These are phyloP conservation scores for Microctonus brassicae DNA, from an alignment of 2,888 invertebrate species.

Conservation along the genomic window DNA sequence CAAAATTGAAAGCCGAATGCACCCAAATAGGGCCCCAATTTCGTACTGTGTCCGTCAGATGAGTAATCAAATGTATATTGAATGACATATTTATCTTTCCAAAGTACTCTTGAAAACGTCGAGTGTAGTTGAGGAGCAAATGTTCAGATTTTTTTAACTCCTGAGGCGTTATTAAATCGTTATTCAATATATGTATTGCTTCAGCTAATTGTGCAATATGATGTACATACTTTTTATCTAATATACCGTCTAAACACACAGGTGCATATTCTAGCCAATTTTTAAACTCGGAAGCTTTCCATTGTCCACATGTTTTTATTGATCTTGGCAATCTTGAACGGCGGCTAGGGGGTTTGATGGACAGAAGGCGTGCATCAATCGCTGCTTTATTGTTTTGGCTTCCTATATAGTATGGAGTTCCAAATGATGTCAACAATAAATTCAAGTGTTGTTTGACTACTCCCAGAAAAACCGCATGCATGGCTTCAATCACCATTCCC, in stretches of 20 bases:
- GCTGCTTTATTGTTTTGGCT: background rate
- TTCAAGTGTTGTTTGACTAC: constrained; percentile 26
- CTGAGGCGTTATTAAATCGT: constrained; percentile 20
- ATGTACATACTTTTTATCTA: constrained; percentile 7
- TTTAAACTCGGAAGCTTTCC: constrained; percentile 31
- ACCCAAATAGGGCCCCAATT: constrained; percentile 32
- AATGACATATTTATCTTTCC: constrained; percentile 26
- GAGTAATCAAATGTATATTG: constrained; percentile 30
- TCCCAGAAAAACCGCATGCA: constrained; percentile 35
- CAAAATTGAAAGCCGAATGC: constrained; percentile 27
- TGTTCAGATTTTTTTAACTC: background rate
- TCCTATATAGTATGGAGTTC: constrained; percentile 31
- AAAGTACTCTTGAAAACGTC: constrained; percentile 17
- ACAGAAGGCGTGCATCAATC: constrained; percentile 15
- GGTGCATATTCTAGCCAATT: constrained; percentile 32
- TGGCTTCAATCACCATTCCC: constrained; percentile 31
- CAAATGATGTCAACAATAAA: constrained; percentile 14
- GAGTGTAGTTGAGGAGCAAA: background rate
- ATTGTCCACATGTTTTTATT: constrained; percentile 7
- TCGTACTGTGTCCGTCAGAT: constrained; percentile 16
- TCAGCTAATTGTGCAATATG: constrained; percentile 17
- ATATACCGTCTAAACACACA: constrained; percentile 17
- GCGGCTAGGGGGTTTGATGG: constrained; percentile 23
- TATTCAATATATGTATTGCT: constrained; percentile 28
- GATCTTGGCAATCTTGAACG: constrained; percentile 20